Evolutionary conservation across 2,888 invertebrate species (phyloP), one percentile per base, ranked within the genome.

Genomic region (Melinaea marsaeus): DNA sequence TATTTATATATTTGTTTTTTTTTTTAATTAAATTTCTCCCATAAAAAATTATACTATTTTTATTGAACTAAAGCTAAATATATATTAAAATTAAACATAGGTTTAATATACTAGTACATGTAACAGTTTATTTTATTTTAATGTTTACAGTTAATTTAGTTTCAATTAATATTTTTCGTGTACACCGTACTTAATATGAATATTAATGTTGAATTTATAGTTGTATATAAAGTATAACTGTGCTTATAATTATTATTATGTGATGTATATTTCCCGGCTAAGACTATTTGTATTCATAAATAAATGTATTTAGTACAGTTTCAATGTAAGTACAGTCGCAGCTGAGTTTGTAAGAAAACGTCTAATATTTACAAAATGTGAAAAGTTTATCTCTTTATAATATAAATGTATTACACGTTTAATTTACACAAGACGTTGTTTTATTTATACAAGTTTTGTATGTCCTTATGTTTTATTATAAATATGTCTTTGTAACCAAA

Each of bases 321-420:
- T 79, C 71, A 75, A 71, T 75, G 75, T 78, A 79, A 78, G 7
- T 42, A 77, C 78, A 76, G 76, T 77, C 74, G 73, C 80, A 79
- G 79, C 79, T 80, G 79, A 77, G 76, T 83, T 80, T 84, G 80
- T 85, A 85, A 78, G 76, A 71, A 37, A 82, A 81, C 84, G 81
- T 88, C 85, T 88, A 83, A 83, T 86, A 86, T 86, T 85, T 87
- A 89, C 87, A 88, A 87, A 79, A 86, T 85, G 86, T 88, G 86
- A 83, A 84, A 51, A 87, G 86, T 88, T 86, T 88, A 88, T 88
- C 88, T 88, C 88, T 88, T 87, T 88, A 86, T 87, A 85, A 83
- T 83, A 87, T 88, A 85, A 88, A 87, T 89, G 88, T 89, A 88
- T 86, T 87, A 87, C 83, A 85, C 82, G 85, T 85, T 87, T 79